Evolutionary conservation across 2,797 vertebrate genomes (phyloP).

Genomic region (Alca torda): DNA sequence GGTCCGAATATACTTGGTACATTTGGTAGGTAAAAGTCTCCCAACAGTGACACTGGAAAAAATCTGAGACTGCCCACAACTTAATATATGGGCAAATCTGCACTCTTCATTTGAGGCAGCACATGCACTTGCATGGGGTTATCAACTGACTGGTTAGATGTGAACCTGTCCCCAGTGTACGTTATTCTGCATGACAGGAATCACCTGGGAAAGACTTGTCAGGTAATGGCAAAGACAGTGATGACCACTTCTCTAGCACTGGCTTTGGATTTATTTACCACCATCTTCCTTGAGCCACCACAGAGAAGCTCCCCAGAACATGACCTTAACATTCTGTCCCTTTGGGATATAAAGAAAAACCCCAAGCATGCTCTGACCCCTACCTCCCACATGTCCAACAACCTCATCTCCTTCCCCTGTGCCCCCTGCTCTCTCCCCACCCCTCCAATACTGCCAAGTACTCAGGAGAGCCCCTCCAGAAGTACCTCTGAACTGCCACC

Average conservation of each 20-base stretch:
- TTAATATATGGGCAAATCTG: background rate
- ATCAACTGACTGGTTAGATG: background rate
- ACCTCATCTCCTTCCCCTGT: background rate
- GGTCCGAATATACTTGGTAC: background rate
- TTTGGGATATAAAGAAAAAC: background rate
- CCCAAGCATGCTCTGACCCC: background rate
- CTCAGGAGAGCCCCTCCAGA: background rate
- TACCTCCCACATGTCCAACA: background rate
- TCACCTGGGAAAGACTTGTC: background rate
- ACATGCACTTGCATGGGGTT: background rate
- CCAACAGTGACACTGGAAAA: background rate
- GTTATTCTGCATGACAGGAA: background rate
- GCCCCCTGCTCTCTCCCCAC: background rate
- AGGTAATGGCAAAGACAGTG: background rate
- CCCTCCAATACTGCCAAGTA: background rate
- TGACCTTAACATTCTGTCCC: background rate
- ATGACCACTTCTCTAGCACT: background rate
- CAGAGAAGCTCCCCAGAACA: background rate
- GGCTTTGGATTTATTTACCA: background rate
- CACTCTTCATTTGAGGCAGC: background rate
- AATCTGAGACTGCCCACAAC: background rate
- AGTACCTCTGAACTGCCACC: background rate
- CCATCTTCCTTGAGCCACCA: background rate
- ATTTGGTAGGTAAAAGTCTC: background rate
- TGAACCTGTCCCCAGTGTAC: background rate